Evolutionary conservation across 2,797 vertebrate species (phyloP).

Genomic region (Heteromormyrus szaboi): DNA sequence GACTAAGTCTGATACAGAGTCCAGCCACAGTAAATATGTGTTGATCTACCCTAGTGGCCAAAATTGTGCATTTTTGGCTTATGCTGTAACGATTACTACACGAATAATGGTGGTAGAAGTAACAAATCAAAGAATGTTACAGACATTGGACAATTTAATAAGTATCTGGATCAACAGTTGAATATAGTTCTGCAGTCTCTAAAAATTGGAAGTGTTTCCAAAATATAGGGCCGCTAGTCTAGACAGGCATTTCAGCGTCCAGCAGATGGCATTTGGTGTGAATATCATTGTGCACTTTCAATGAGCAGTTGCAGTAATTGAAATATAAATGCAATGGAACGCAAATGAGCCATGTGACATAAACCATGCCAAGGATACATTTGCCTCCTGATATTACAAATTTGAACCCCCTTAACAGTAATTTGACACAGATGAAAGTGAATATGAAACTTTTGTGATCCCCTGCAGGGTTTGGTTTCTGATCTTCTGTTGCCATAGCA

Average conservation of each 20-base stretch:
- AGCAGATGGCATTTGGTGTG: background rate
- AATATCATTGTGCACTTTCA: background rate
- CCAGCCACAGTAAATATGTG: background rate
- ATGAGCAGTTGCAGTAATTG: background rate
- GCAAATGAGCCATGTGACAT: background rate
- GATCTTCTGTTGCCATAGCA: background rate
- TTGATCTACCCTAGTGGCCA: background rate
- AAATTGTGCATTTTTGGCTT: background rate
- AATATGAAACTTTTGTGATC: background rate
- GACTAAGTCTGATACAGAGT: background rate
- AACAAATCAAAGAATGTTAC: background rate
- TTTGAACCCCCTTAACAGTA: background rate
- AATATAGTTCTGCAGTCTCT: background rate
- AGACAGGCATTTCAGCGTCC: background rate
- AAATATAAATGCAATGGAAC: background rate
- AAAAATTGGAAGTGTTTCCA: background rate
- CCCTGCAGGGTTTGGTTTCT: background rate
- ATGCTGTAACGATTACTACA: background rate
- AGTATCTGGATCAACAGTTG: background rate
- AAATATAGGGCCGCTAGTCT: background rate
- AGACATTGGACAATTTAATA: background rate
- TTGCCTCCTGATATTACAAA: background rate
- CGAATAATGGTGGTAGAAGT: background rate
- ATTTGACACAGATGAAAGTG: slow-evolving; percentile 11
- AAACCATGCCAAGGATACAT: background rate